Percentiles rank a stretch among this genome's conserved stretches.
Evolutionary conservation across 1,140 invertebrate genomes (phyloP).

Genomic region (Dendroctonus ponderosae): DNA sequence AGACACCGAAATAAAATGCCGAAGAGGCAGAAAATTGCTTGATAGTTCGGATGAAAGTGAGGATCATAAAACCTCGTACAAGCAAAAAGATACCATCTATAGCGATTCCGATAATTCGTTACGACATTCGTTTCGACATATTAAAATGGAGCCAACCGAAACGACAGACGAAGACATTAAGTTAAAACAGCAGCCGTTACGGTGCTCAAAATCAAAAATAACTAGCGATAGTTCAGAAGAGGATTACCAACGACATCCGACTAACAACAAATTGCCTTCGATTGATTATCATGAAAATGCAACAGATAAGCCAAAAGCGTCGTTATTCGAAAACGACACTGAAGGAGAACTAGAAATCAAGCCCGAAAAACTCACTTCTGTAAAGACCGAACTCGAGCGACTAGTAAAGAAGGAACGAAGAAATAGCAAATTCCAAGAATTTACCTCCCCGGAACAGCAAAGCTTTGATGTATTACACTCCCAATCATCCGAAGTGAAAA

Average conservation of each 20-base stretch:
- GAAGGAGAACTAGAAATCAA: conserved; percentile 19
- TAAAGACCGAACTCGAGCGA: conserved; percentile 43
- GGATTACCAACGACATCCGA: conserved; percentile 48
- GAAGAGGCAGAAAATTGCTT: conserved; percentile 51
- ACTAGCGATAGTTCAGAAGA: conserved; percentile 64
- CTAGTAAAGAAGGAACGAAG: conserved; percentile 45
- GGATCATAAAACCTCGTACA: conserved; percentile 40
- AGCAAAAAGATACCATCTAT: conserved; percentile 50
- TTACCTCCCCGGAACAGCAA: conserved; percentile 33
- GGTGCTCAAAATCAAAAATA: conserved; percentile 57
- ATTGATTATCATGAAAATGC: conserved; percentile 8
- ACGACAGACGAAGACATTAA: conserved; percentile 47
- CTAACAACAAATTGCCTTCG: conserved; percentile 7
- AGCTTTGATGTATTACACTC: conserved; percentile 37
- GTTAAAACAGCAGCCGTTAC: conserved; percentile 50
- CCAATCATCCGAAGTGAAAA: conserved; percentile 39
- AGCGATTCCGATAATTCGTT: conserved; percentile 51
- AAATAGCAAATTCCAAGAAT: conserved; percentile 42
- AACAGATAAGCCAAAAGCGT: conserved; percentile 24
- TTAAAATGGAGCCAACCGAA: conserved; percentile 50
- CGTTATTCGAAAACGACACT: conserved; percentile 35
- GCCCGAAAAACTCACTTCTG: conserved; percentile 45
- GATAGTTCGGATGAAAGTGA: conserved; percentile 57
- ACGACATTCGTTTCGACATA: conserved; percentile 34
- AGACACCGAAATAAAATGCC: conserved; percentile 40